Percentiles rank a stretch among this genome's conserved stretches.
phyloP scores from a whole-genome alignment of 2,797 vertebrate genomes.

The Cynodonichthys magdalenae region DNA sequence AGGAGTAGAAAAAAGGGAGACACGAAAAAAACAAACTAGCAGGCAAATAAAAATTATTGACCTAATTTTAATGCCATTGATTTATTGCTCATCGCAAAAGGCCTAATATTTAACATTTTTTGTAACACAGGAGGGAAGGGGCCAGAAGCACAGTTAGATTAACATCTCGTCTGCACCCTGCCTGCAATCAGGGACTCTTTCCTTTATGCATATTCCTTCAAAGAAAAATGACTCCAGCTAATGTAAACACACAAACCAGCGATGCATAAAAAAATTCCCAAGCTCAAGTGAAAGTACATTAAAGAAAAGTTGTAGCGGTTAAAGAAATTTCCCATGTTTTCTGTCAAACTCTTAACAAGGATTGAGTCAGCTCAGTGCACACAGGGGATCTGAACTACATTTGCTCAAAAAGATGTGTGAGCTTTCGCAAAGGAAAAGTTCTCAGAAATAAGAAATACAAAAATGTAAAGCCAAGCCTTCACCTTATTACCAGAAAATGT shows the following conservation, averaged over 20 bases:
- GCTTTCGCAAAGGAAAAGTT: constrained; percentile 10
- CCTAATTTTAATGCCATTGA: no score
- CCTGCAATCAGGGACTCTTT: constrained; percentile 18
- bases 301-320: constrained; percentile 2
- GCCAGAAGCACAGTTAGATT: constrained; percentile 29
- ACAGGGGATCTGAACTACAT: constrained; percentile 16
- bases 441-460: neutral
- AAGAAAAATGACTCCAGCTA: constrained; percentile 15
- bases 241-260: constrained; percentile 21
- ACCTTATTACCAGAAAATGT: neutral
- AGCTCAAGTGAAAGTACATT: constrained; percentile 10
- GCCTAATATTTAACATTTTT: constrained; percentile 8
- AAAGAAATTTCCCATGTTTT: constrained; percentile 12
- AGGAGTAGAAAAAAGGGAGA: no score
- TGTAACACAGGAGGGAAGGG: constrained; percentile 17
- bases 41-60: no score
- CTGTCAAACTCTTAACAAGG: constrained; percentile 14
- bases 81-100: no score
- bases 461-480: neutral
- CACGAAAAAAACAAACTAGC: no score
- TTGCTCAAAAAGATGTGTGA: constrained; percentile 3
- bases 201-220: constrained; percentile 40
- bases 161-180: constrained; percentile 23
- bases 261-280: constrained; percentile 8
- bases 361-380: constrained; percentile 7